Conservation (phyloP, 2,888 invertebrate genomes). For the Noctua comes region DNA sequence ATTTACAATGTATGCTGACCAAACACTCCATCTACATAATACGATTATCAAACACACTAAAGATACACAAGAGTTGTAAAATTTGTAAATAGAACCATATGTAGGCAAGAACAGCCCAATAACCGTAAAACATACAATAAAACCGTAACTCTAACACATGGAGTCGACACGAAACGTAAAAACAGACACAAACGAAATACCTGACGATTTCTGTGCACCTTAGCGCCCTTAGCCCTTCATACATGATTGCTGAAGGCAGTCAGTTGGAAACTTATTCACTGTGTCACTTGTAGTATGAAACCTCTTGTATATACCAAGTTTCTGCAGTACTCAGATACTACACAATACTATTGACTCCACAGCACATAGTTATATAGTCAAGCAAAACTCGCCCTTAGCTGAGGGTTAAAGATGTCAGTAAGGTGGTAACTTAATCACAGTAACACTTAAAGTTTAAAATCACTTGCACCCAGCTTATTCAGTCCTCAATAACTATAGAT, state of each 20-base stretch:
- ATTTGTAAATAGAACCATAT: slow-evolving; percentile 44
- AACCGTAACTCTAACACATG: slow-evolving; percentile 32
- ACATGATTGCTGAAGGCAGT: slow-evolving; percentile 67
- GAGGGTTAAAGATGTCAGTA: not conserved
- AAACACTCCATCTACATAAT: slow-evolving; percentile 19
- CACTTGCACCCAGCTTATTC: not conserved
- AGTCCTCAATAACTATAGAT: not conserved
- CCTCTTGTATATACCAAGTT: not conserved
- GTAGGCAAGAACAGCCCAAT: slow-evolving; percentile 34
- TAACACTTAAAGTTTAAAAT: slow-evolving; percentile 6
- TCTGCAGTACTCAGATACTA: not conserved
- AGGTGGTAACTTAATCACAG: slow-evolving; percentile 20
- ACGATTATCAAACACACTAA: slow-evolving; percentile 25
- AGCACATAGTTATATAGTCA: not conserved
- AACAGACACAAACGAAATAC: slow-evolving; percentile 59
- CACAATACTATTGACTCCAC: not conserved
- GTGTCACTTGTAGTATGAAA: slow-evolving; percentile 6
- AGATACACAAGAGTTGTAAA: slow-evolving; percentile 48
- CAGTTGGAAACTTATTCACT: slow-evolving; percentile 25
- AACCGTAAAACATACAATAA: slow-evolving; percentile 51
- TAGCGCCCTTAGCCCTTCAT: slow-evolving; percentile 73
- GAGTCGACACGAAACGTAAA: slow-evolving; percentile 1
- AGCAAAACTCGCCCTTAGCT: not conserved
- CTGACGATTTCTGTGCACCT: slow-evolving; percentile 71
- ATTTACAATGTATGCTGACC: not conserved